phyloP scores from a whole-genome alignment of 2,797 vertebrate species.

The Melanotaenia maccullochi region DNA sequence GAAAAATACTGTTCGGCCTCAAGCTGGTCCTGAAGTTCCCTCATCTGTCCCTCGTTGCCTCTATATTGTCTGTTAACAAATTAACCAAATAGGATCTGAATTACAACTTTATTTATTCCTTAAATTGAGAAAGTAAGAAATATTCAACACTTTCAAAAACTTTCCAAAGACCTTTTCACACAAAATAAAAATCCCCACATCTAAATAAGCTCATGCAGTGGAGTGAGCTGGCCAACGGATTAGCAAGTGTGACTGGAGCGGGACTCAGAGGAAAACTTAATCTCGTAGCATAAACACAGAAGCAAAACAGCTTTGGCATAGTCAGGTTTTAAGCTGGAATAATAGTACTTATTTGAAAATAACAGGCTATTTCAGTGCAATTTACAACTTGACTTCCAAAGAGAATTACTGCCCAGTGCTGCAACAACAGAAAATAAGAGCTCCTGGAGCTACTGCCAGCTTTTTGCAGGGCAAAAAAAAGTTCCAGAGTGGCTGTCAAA shows the following conservation, averaged over 20 bases:
- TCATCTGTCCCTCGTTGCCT: conserved; percentile 99
- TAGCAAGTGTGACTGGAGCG: conserved; percentile 62
- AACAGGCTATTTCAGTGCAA: conserved; percentile 61
- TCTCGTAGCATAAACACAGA: conserved; percentile 74
- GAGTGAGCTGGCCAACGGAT: conserved; percentile 52
- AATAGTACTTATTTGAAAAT: conserved; percentile 73
- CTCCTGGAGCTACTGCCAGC: conserved; percentile 24
- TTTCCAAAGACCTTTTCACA: background rate
- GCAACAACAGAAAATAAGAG: conserved; percentile 25
- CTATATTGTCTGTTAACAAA: conserved; percentile 89
- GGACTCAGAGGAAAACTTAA: conserved; percentile 71
- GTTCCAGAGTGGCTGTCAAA: background rate
- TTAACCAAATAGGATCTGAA: background rate
- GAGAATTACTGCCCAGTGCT: conserved; percentile 62
- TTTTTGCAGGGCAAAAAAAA: conserved; percentile 26
- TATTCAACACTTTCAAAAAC: background rate
- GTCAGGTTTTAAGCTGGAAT: conserved; percentile 71
- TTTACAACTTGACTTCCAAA: conserved; percentile 71
- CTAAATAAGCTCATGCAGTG: conserved; percentile 4
- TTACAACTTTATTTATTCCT: background rate
- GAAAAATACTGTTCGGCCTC: conserved; percentile 99
- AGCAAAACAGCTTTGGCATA: conserved; percentile 64
- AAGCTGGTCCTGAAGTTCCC: conserved; percentile 98
- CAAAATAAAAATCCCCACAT: background rate
- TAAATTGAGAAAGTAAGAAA: background rate